phyloP scores from a whole-genome alignment of 2,797 vertebrate species.

The Oreochromis mossambicus region DNA sequence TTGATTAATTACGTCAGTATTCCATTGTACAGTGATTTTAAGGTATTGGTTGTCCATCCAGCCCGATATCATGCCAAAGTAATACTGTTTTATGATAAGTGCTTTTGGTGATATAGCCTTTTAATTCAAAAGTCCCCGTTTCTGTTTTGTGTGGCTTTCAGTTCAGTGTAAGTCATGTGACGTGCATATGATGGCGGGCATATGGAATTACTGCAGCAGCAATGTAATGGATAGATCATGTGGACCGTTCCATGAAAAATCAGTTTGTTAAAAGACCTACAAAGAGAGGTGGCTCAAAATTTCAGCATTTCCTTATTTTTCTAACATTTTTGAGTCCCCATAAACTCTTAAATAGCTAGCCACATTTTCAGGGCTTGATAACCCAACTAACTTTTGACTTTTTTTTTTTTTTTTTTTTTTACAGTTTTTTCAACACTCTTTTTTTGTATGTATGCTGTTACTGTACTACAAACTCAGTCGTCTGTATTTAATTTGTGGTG shows the following conservation, averaged over 20 bases:
- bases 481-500: background rate
- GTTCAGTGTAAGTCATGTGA: background rate
- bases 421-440: background rate
- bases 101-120: background rate
- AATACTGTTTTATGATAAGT: fast-evolving
- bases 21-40: background rate
- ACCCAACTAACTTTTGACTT: background rate
- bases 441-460: background rate
- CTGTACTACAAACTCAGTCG: background rate
- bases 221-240: background rate
- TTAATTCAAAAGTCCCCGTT: background rate
- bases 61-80: background rate
- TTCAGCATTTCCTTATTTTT: background rate
- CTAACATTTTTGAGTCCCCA: background rate
- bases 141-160: background rate
- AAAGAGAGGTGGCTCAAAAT: background rate
- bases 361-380: background rate
- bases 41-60: background rate
- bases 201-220: fast-evolving
- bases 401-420: fast-evolving
- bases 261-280: background rate
- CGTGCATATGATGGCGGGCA: background rate
- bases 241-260: background rate
- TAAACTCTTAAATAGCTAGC: background rate
- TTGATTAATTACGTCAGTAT: background rate